A percentile compares a stretch with the other conserved stretches of the same genome.
These are phyloP conservation scores for Parnassius smintheus DNA, from an alignment of 2,888 invertebrate species.

Conservation along the genomic window DNA sequence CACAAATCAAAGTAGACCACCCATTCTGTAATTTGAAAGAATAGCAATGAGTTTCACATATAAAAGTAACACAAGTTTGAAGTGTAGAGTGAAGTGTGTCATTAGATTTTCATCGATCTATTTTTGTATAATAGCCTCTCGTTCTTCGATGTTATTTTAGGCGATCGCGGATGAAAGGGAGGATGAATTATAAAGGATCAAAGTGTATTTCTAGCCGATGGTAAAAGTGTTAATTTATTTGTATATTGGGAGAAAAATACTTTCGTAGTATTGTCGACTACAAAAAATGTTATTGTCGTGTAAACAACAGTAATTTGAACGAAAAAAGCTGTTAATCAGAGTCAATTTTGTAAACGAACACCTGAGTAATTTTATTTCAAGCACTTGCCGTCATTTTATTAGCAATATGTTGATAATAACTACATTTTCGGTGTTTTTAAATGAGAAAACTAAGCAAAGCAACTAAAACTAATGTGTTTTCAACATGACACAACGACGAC, in stretches of 20 bases:
- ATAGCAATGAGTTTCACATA: constrained; percentile 37
- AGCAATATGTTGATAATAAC: constrained; percentile 31
- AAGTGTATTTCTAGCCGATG: constrained; percentile 54
- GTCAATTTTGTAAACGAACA: constrained; percentile 9
- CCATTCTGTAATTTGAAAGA: constrained; percentile 56
- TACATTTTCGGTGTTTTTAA: constrained; percentile 3
- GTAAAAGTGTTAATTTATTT: not conserved
- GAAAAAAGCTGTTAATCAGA: constrained; percentile 18
- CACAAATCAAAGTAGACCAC: constrained; percentile 50
- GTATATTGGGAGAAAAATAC: not conserved
- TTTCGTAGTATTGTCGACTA: not conserved
- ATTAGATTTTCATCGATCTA: constrained; percentile 65
- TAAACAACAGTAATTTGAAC: not conserved
- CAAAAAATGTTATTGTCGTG: not conserved
- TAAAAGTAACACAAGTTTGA: constrained; percentile 32
- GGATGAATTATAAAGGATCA: constrained; percentile 59
- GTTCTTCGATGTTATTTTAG: constrained; percentile 45
- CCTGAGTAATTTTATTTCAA: constrained; percentile 16
- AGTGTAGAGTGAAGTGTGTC: constrained; percentile 63
- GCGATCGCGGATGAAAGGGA: constrained; percentile 38
- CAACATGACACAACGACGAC: too few species aligned
- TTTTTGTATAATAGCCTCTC: constrained; percentile 44
- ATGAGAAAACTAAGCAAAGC: constrained; percentile 15
- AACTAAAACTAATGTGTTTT: too few species aligned
- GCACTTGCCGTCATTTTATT: constrained; percentile 31